Evolutionary conservation across 2,888 invertebrate species (phyloP).

Genomic region (Drosophila pseudotalamancana): DNA sequence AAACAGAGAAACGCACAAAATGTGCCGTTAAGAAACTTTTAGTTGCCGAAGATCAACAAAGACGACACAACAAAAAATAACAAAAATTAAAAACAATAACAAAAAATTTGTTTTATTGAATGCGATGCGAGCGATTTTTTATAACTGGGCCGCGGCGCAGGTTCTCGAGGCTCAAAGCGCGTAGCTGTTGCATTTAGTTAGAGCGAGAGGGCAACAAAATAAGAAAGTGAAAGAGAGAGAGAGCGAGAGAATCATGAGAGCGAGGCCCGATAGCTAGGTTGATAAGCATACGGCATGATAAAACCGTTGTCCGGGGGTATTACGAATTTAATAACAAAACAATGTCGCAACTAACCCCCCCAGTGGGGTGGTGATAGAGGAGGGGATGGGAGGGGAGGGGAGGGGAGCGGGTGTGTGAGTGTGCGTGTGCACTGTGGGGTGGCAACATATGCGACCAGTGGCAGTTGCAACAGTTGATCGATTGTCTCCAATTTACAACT

Average conservation of each 20-base stretch:
- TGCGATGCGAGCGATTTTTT: constrained; percentile 43
- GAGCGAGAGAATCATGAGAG: constrained; percentile 2
- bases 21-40: not conserved
- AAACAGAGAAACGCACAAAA: not conserved
- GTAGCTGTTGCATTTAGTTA: constrained; percentile 43
- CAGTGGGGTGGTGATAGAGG: not conserved
- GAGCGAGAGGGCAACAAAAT: not conserved
- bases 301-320: constrained; percentile 50
- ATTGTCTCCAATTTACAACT: constrained; percentile 34
- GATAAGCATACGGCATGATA: constrained; percentile 47
- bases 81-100: not conserved
- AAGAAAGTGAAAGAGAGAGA: not conserved
- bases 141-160: constrained; percentile 11
- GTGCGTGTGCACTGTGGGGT: not conserved
- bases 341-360: constrained; percentile 38
- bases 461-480: constrained; percentile 49
- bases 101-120: constrained; percentile 14
- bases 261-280: constrained; percentile 48
- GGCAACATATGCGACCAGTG: constrained; percentile 14
- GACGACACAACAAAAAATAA: not conserved
- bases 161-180: constrained; percentile 4
- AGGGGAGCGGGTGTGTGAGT: not conserved
- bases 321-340: constrained; percentile 52
- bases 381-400: not conserved
- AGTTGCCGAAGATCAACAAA: not conserved